Percentiles rank a stretch among this genome's conserved stretches.
phyloP scores from a whole-genome alignment of 2,113 vertebrate species.

The Hirundichthys speculiger region DNA sequence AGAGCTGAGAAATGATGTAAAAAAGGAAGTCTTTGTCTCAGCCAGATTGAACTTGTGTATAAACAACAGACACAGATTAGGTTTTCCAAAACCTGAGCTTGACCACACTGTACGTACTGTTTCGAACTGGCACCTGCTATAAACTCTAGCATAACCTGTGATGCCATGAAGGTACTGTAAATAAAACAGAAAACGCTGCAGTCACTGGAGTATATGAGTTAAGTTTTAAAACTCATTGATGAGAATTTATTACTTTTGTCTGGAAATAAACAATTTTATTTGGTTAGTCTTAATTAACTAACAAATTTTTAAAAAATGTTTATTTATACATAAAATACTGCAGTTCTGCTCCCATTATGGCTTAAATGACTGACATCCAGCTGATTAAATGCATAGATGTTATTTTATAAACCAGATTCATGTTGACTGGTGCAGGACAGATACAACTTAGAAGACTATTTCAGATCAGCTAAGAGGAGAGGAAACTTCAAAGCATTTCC shows the following conservation, averaged over 20 bases:
- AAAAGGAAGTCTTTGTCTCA: background rate
- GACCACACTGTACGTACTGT: background rate
- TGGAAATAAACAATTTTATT: background rate
- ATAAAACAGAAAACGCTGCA: background rate
- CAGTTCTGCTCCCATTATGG: background rate
- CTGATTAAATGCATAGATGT: no score
- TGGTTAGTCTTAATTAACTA: background rate
- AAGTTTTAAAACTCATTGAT: background rate
- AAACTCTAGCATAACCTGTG: background rate
- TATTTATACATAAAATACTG: background rate
- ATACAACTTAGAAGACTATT: no score
- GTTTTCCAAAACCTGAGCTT: background rate
- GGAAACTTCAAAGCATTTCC: no score
- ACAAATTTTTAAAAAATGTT: background rate
- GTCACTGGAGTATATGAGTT: background rate
- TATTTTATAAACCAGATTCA: no score
- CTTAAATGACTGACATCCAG: background rate
- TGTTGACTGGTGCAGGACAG: no score
- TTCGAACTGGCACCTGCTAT: background rate
- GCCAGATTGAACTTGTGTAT: background rate
- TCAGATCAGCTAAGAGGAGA: no score
- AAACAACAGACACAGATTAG: background rate
- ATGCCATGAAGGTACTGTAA: background rate
- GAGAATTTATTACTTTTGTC: background rate
- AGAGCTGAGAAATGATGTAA: constrained; percentile 21